Evolutionary conservation across 2,888 invertebrate species (phyloP).

Genomic region (Sinopyrophorus schimmeli): DNA sequence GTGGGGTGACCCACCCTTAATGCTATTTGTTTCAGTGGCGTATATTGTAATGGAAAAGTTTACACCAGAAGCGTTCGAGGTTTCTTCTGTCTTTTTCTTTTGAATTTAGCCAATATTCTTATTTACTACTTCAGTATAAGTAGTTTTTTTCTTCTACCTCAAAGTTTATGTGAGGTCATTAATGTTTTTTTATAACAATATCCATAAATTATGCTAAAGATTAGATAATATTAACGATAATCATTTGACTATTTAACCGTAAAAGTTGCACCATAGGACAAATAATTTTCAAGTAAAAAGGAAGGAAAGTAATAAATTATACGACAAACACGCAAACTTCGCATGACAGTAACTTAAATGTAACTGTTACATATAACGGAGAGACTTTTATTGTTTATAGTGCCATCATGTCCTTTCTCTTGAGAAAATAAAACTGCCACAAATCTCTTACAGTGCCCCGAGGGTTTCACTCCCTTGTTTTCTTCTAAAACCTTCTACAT

Average conservation of each 20-base stretch:
- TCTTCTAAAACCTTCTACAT: slow-evolving; percentile 39
- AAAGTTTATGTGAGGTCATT: no score
- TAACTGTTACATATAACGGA: slow-evolving; percentile 38
- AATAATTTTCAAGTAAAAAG: slow-evolving; percentile 4
- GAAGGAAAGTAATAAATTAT: slow-evolving; percentile 8
- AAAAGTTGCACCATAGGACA: no score
- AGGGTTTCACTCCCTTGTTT: slow-evolving; percentile 30
- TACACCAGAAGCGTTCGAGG: no score
- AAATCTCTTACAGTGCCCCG: slow-evolving; percentile 42
- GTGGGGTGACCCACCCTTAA: slow-evolving; percentile 28
- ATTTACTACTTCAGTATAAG: no score
- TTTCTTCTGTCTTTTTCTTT: no score
- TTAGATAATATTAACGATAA: no score
- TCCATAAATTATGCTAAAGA: no score
- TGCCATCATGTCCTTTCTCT: slow-evolving; percentile 43
- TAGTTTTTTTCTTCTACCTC: no score
- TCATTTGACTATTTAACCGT: no score
- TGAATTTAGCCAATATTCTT: no score
- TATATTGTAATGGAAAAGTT: slow-evolving; percentile 9
- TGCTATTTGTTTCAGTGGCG: slow-evolving; percentile 38
- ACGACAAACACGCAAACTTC: slow-evolving; percentile 14
- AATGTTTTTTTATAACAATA: no score
- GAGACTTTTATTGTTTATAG: slow-evolving; percentile 46
- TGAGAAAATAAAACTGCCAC: slow-evolving; percentile 48
- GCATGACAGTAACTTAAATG: slow-evolving; percentile 40